Evolutionary conservation across 2,113 vertebrate genomes (phyloP).

Genomic region (Peromyscus californicus): DNA sequence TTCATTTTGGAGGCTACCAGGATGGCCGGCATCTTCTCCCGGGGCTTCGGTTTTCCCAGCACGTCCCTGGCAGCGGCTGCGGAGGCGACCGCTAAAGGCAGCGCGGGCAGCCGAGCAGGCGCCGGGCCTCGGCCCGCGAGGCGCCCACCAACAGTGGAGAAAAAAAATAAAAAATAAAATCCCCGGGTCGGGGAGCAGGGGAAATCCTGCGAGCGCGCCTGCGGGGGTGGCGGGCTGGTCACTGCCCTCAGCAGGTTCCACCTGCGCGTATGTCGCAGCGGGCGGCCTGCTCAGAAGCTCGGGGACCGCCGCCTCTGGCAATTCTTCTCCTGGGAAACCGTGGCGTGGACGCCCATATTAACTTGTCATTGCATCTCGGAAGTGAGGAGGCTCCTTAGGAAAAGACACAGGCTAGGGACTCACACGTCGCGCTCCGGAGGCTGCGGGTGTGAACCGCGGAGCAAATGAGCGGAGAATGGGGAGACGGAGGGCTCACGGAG

Average conservation of each 20-base stretch:
- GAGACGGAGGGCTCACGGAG: conserved; percentile 73
- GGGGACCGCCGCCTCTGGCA: conserved; percentile 71
- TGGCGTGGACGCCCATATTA: conserved; percentile 86
- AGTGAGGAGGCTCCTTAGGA: conserved; percentile 76
- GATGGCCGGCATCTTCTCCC: conserved; percentile 97
- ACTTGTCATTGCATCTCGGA: conserved; percentile 85
- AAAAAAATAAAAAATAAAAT: neutral
- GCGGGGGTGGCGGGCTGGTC: neutral
- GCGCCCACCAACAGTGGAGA: conserved; percentile 75
- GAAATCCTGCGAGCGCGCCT: neutral
- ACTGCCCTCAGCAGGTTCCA: conserved; percentile 57
- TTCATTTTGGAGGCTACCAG: conserved; percentile 98
- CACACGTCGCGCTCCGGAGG: conserved; percentile 76
- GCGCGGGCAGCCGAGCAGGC: conserved; percentile 83
- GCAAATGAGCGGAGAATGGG: neutral
- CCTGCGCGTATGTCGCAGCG: conserved; percentile 62
- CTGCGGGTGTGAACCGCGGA: conserved; percentile 74
- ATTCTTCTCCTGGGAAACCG: conserved; percentile 79
- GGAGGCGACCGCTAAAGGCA: conserved; percentile 84
- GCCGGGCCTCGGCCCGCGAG: conserved; percentile 81
- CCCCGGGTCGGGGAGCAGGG: neutral
- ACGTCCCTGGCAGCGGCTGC: conserved; percentile 88
- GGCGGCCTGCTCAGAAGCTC: conserved; percentile 72
- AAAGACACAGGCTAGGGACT: conserved; percentile 72
- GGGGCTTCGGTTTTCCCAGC: conserved; percentile 87